Conservation (phyloP, 2,797 vertebrate species). For the Lepidocolaptes lacrymiger region DNA sequence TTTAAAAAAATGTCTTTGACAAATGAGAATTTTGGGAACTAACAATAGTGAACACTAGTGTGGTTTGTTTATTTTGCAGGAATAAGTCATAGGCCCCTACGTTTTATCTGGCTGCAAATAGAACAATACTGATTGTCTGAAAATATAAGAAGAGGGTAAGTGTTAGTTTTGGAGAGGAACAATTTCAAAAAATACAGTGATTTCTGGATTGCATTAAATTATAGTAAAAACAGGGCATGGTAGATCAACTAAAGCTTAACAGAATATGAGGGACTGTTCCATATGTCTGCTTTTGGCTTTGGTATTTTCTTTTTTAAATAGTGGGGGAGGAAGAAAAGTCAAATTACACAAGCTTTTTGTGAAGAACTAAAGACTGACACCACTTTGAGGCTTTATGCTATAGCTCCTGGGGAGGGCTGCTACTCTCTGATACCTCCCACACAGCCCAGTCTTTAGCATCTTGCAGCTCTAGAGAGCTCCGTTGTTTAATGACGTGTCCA, state of each 20-base stretch:
- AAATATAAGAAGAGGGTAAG: not conserved
- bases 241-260: not conserved
- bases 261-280: not conserved
- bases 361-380: not conserved
- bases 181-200: not conserved
- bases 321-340: not conserved
- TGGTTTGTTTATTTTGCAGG: not conserved
- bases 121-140: not conserved
- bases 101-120: not conserved
- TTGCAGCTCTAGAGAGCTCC: not conserved
- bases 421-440: not conserved
- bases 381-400: not conserved
- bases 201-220: not conserved
- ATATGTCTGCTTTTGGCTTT: not conserved
- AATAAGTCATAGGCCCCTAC: not conserved
- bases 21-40: not conserved
- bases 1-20: not conserved
- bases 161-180: not conserved
- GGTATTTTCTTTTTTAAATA: slow-evolving; percentile 1
- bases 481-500: fast-evolving
- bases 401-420: not conserved
- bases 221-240: not conserved
- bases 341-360: not conserved
- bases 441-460: not conserved
- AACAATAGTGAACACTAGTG: not conserved